Evolutionary conservation across 2,888 invertebrate genomes (phyloP).

Genomic region (Thera britannica): DNA sequence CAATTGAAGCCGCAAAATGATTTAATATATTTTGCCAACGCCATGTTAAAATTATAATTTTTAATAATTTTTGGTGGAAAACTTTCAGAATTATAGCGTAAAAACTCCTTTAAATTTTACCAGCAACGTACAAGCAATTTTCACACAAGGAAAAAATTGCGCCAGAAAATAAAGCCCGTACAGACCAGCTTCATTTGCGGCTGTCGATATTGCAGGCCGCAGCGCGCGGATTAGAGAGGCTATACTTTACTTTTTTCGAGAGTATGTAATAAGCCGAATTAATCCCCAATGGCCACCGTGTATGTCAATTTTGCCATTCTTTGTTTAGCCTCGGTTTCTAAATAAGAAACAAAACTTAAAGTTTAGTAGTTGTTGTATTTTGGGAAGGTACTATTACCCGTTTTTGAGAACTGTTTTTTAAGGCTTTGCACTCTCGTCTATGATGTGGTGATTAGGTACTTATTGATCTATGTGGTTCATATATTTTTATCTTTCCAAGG

Average conservation of each 20-base stretch:
- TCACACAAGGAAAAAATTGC: constrained; percentile 23
- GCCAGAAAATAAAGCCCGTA: constrained; percentile 39
- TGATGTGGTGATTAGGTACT: no score
- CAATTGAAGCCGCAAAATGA: neutral
- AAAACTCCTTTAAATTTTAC: neutral
- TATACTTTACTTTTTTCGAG: constrained; percentile 40
- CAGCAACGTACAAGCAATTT: constrained; percentile 13
- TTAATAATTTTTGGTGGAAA: neutral
- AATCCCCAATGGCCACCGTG: constrained; percentile 35
- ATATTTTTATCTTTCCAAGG: no score
- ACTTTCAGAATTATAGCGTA: neutral
- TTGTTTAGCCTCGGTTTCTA: neutral
- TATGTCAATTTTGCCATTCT: constrained; percentile 31
- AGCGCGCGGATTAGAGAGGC: constrained; percentile 39
- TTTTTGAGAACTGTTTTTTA: neutral
- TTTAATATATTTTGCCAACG: neutral
- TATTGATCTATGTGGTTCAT: no score
- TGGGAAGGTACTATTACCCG: neutral
- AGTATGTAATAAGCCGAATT: constrained; percentile 45
- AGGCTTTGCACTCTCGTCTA: neutral
- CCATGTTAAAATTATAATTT: neutral
- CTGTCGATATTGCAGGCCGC: constrained; percentile 59
- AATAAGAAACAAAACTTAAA: neutral
- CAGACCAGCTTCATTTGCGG: constrained; percentile 56
- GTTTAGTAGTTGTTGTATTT: neutral